Evolutionary conservation across 2,113 vertebrate genomes (phyloP).

Genomic region (Eublepharis macularius): DNA sequence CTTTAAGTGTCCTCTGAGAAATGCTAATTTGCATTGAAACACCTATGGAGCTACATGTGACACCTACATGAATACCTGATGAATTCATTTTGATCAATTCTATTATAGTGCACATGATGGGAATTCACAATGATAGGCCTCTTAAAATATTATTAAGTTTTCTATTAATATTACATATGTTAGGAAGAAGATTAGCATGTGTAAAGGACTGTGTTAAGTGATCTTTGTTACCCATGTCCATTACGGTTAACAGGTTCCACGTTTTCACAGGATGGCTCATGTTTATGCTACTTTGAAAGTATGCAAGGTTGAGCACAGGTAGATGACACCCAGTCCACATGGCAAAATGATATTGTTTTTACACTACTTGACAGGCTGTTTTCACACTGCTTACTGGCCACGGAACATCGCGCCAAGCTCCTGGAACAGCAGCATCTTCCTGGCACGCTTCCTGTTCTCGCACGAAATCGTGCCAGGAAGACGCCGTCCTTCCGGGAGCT

Average conservation of each 20-base stretch:
- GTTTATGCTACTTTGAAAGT: conserved; percentile 33
- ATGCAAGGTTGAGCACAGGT: background rate
- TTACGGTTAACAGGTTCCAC: background rate
- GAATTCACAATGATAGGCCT: conserved; percentile 74
- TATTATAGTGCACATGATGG: conserved; percentile 78
- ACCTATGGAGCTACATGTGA: conserved; percentile 84
- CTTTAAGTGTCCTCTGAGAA: conserved; percentile 86
- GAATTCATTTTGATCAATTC: conserved; percentile 86
- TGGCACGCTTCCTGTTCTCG: too few species aligned
- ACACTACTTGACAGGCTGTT: too few species aligned
- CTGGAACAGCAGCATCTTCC: too few species aligned
- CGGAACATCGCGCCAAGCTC: too few species aligned
- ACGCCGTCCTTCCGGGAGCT: too few species aligned
- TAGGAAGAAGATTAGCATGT: conserved; percentile 55
- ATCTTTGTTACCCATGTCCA: background rate
- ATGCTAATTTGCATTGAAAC: conserved; percentile 85
- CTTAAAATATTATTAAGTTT: conserved; percentile 68
- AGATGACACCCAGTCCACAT: too few species aligned
- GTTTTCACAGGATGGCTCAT: background rate
- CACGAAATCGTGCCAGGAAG: too few species aligned
- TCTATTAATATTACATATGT: conserved; percentile 66
- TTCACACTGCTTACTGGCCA: too few species aligned
- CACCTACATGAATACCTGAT: conserved; percentile 84
- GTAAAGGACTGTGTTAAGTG: conserved; percentile 31
- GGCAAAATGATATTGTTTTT: background rate